Evolutionary conservation across 2,113 vertebrate species (phyloP), one percentile per base, ranked within the genome.

Genomic region (Columbina picui): DNA sequence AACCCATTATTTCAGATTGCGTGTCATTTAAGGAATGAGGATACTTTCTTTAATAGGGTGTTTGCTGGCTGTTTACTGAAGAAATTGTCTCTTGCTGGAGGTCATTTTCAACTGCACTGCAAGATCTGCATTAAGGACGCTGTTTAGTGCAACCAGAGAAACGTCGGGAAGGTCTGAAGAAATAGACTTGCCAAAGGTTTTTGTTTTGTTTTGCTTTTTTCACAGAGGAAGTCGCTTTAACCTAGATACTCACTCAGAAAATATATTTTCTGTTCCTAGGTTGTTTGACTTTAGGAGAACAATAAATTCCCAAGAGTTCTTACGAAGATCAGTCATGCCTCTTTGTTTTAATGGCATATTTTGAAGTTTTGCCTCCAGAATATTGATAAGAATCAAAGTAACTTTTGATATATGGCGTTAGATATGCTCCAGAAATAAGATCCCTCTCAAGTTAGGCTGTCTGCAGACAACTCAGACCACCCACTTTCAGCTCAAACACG

Each of bases 341-440:
- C 78, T 92, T 93, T 96, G 90, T 94, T 89, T 94, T 94, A 97
- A 91, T 94, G 92, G 91, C 89, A 69, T 86, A 97, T 96, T 96
- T 95, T 89, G 89, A 94, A 91, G 89, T 89, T 90, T 93, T 88
- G 90, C 90, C 93, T 90, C 79, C 89, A 96, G 95, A 97, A 96
- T 90, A 96, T 93, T 78, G 84, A 96, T 93, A 94, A 95, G 90
- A 97, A 97, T 97, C 96, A 96, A 96, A 97, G 94, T 59, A 94
- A 94, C 94, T 96, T 97, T 97, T 97, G 95, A 97, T 93, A 97
- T 96, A 95, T 91, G 89, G 92, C 0, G 4, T 89, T 93, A 97
- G 95, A 94, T 92, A 83, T n/a, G 83, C 94, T 97, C 87, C 92
- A 97, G 91, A 87, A 97, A 90, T 90, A 93, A 94, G 89, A 93